Conservation (phyloP, 2,113 vertebrate genomes). For the Perognathus longimembris region DNA sequence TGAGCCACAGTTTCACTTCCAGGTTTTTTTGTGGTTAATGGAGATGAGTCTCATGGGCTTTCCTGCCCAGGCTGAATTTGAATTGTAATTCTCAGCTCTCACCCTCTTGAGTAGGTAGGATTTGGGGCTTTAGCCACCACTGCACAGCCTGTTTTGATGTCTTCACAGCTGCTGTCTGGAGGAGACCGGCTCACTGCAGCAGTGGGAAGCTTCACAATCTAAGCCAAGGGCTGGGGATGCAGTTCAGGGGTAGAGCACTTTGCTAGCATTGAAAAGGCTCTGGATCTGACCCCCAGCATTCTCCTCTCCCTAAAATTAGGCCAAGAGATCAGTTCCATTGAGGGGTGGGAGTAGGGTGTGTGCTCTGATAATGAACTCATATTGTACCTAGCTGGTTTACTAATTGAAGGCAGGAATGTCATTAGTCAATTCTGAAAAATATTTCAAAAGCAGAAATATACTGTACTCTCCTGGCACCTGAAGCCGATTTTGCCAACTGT, state of each 20-base stretch:
- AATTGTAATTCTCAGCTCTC: too few species aligned
- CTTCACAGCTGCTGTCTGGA: not conserved
- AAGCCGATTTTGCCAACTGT: constrained; percentile 44
- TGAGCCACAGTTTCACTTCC: too few species aligned
- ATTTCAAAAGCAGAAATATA: not conserved
- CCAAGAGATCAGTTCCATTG: not conserved
- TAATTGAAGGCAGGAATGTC: not conserved
- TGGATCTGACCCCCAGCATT: too few species aligned
- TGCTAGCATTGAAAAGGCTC: not conserved
- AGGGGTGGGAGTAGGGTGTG: not conserved
- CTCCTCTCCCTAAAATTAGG: not conserved
- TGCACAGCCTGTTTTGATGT: too few species aligned
- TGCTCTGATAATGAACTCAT: constrained; percentile 18
- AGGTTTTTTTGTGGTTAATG: too few species aligned
- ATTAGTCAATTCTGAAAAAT: not conserved
- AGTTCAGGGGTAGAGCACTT: not conserved
- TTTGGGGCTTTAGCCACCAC: too few species aligned
- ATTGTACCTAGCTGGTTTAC: not conserved
- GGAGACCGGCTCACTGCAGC: not conserved
- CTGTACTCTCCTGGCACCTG: not conserved
- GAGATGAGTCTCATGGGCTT: too few species aligned
- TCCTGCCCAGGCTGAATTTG: too few species aligned
- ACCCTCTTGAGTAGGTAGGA: too few species aligned
- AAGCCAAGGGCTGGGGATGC: not conserved
- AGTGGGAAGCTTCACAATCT: not conserved